These are phyloP conservation scores for Dolichomitus sp. DNA, from an alignment of 2,888 invertebrate genomes.

Conservation along the genomic window DNA sequence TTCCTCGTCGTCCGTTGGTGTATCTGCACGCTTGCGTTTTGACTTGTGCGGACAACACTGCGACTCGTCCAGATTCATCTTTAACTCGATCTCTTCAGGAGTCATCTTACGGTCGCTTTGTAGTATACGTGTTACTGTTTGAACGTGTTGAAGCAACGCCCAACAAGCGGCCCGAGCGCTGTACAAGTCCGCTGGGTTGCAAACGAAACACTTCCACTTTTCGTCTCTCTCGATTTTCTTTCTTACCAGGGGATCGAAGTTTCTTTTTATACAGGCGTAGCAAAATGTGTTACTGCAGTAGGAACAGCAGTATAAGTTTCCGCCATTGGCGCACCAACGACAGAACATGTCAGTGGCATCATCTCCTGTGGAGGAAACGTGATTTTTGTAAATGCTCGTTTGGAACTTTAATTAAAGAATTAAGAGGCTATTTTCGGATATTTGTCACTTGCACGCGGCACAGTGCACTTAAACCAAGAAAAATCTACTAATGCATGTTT, in stretches of 20 bases:
- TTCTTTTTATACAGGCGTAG: slow-evolving; percentile 92
- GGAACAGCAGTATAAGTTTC: slow-evolving; percentile 93
- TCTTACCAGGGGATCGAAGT: slow-evolving; percentile 90
- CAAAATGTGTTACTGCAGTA: slow-evolving; percentile 88
- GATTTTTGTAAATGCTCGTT: background rate
- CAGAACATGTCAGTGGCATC: slow-evolving; percentile 94
- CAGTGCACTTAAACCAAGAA: background rate
- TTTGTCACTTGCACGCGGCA: background rate
- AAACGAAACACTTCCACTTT: slow-evolving; percentile 94
- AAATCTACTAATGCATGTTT: no score
- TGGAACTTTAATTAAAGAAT: background rate
- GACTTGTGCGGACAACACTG: slow-evolving; percentile 81
- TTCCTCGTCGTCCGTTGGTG: slow-evolving; percentile 78
- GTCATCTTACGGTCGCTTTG: slow-evolving; percentile 75
- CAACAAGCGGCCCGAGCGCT: slow-evolving; percentile 90
- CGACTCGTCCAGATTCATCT: slow-evolving; percentile 82
- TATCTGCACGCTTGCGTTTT: slow-evolving; percentile 78
- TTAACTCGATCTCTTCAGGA: slow-evolving; percentile 76
- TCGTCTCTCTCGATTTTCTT: slow-evolving; percentile 92
- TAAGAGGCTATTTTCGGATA: background rate
- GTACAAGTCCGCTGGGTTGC: slow-evolving; percentile 90
- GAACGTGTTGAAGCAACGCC: slow-evolving; percentile 90
- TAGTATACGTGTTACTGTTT: slow-evolving; percentile 80
- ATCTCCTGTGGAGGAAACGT: slow-evolving; percentile 86
- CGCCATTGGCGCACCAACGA: slow-evolving; percentile 94